A percentile compares a stretch with the other conserved stretches of the same genome.
phyloP scores from a whole-genome alignment of 2,888 invertebrate species.

The Melipona beecheii region DNA sequence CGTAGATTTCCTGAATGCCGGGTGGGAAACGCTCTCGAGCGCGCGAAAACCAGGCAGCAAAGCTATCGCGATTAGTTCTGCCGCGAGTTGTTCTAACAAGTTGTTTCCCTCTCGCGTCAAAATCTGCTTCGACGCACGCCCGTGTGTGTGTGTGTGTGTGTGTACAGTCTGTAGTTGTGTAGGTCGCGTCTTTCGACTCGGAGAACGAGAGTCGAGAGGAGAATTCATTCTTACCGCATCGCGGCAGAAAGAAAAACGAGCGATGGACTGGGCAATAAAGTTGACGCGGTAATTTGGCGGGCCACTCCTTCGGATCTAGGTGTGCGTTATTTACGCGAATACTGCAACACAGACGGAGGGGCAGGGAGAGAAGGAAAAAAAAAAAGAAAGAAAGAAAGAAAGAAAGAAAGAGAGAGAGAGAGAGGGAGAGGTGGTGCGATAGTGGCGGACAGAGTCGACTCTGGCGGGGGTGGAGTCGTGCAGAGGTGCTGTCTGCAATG shows the following conservation, averaged over 20 bases:
- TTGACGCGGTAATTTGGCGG: constrained; percentile 62
- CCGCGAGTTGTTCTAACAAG: neutral
- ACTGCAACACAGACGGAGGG: neutral
- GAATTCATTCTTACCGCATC: neutral
- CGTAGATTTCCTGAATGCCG: neutral
- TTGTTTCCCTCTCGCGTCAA: no score
- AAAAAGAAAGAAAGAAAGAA: neutral
- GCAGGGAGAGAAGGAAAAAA: neutral
- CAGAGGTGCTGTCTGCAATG: constrained; percentile 32
- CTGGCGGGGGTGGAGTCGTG: constrained; percentile 7
- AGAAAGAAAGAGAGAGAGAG: neutral
- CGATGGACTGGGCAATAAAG: constrained; percentile 49
- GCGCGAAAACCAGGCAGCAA: neutral
- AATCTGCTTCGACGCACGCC: no score
- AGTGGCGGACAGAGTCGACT: neutral
- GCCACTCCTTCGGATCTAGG: constrained; percentile 45
- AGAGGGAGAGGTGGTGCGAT: neutral
- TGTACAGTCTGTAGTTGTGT: no score
- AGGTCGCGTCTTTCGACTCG: neutral
- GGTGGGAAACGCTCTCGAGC: neutral
- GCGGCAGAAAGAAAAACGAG: constrained; percentile 1
- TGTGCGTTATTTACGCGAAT: constrained; percentile 67
- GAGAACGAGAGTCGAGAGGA: neutral
- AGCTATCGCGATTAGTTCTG: constrained; percentile 10
- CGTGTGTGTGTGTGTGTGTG: no score